Base-by-base conservation (phyloP, 2,888 invertebrate genomes). In the Xylocampa areola region DNA sequence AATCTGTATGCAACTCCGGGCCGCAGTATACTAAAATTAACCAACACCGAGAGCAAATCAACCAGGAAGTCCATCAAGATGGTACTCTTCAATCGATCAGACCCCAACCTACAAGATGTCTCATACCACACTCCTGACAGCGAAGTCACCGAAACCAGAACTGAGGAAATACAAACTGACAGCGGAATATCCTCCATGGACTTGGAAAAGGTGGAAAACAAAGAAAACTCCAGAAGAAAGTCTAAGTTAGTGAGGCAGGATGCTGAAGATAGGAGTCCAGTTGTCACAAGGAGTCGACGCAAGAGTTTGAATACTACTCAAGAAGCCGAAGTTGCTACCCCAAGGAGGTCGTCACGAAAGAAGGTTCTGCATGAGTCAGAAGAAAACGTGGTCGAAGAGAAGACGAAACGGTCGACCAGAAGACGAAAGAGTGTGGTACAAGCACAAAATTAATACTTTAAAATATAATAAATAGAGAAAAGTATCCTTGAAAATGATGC, bases 11-110 rank as follows among this genome's bases (percentile, higher is more conserved):
- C 90, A 0, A 92, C 92, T 0, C 92, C 93, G 0, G 89, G 84
- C 0, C 85, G 89, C 1, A 92, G 93, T 60, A 92, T 93, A 30
- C 84, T 93, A 2, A 93, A 93, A 40, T 77, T 82, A 0, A 29
- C 74, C 0, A 82, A 76, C 7, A 73, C 77, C 0, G 69, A 61
- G 7, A 86, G 84, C 13, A 90, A 89, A 49, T 85, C 88, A 1
- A 64, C 59, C n/a, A 85, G 84, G 13, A 90, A 90, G 47, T 86
- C 88, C 1, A 82, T 88, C 21, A 92, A 92, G 75, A 74, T 87
- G 0, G 92, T 92, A 0, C 77, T 92, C 0, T 92, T 93, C 55
- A 73, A 87, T 41, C 69, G 84, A 3, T 76, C 80, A 0, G 86
- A 87, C 40, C 21, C 43, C 0, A 79, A 79, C 1, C 32, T 50